These are phyloP conservation scores for Diphyllodes magnificus DNA, from an alignment of 2,113 vertebrate species.

Conservation along the genomic window DNA sequence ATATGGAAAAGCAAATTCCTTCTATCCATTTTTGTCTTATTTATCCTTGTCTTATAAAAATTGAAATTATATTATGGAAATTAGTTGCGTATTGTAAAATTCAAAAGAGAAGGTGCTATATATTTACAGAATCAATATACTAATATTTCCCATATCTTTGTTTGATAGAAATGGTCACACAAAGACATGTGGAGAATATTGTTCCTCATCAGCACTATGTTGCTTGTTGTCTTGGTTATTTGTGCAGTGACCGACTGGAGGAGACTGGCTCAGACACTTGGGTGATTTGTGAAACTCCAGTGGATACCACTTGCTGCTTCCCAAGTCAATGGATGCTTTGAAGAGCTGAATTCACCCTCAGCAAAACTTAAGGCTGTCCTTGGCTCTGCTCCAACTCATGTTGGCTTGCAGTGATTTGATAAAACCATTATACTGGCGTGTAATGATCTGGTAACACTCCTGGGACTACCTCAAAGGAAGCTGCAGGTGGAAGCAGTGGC, in stretches of 20 bases:
- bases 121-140: not conserved
- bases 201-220: fast-evolving
- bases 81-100: not conserved
- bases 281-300: not conserved
- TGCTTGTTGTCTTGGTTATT: fast-evolving
- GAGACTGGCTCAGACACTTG: not conserved
- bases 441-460: not conserved
- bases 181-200: fast-evolving
- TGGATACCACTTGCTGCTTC: not conserved
- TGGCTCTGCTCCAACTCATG: not conserved
- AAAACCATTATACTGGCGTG: not conserved
- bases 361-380: not conserved
- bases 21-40: not conserved
- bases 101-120: not conserved
- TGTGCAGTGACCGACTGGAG: not conserved
- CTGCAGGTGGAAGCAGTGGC: not conserved
- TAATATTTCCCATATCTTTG: not conserved
- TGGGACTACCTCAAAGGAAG: not conserved
- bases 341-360: not conserved
- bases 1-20: not conserved
- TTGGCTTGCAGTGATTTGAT: not conserved
- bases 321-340: fast-evolving
- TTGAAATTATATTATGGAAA: not conserved
- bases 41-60: not conserved
- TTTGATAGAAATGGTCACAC: not conserved